Conservation (phyloP, 1,140 invertebrate genomes). For the Rhopalosiphum maidis region DNA sequence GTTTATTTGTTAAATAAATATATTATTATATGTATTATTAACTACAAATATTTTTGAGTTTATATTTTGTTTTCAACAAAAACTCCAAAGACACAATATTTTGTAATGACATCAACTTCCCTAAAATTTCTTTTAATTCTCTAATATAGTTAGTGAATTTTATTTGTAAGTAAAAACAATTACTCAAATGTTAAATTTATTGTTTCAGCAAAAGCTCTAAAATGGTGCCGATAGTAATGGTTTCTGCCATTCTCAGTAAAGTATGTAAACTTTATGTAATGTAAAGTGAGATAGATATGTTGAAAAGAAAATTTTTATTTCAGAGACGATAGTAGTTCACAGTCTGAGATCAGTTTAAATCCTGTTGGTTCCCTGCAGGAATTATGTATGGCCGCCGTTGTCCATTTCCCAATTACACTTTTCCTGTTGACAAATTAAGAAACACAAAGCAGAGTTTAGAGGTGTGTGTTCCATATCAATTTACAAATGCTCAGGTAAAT, state of each 20-base stretch:
- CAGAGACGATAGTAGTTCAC: neutral
- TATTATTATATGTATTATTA: too few relatives aligned
- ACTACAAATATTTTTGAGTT: neutral
- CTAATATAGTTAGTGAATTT: neutral
- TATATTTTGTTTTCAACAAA: neutral
- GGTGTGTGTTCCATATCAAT: neutral
- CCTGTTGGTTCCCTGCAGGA: neutral
- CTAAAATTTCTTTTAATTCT: too few relatives aligned
- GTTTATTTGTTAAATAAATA: too few relatives aligned
- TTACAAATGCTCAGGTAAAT: neutral
- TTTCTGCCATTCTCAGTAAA: too few relatives aligned
- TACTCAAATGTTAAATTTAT: neutral
- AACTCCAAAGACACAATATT: neutral
- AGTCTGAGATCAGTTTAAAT: neutral
- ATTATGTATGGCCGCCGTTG: neutral
- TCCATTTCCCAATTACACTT: neutral
- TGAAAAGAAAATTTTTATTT: neutral
- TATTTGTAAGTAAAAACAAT: neutral
- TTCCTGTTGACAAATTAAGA: neutral
- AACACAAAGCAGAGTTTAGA: neutral
- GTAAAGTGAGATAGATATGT: neutral
- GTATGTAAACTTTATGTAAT: too few relatives aligned
- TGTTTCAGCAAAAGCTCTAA: too few relatives aligned
- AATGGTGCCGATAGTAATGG: too few relatives aligned
- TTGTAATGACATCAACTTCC: neutral